phyloP scores from a whole-genome alignment of 2,797 vertebrate species.

The Sylvia borin region DNA sequence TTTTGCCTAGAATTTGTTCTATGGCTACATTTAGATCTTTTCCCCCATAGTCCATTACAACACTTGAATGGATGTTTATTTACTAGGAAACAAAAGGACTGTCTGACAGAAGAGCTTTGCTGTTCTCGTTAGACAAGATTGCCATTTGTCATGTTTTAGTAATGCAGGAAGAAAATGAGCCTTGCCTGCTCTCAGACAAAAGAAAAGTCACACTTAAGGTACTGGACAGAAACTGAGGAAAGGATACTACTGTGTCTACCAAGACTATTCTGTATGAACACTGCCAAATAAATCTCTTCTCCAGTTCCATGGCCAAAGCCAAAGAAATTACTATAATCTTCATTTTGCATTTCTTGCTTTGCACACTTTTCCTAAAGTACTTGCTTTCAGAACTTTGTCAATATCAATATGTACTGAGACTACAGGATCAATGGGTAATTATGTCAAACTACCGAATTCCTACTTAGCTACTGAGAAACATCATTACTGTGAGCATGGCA shows the following conservation, averaged over 20 bases:
- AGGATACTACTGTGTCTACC: not conserved
- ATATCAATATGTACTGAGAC: not conserved
- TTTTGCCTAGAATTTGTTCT: not conserved
- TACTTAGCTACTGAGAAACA: not conserved
- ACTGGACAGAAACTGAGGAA: not conserved
- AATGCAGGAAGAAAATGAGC: not conserved
- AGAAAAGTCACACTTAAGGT: not conserved
- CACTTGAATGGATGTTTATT: not conserved
- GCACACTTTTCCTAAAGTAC: not conserved
- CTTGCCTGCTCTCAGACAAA: not conserved
- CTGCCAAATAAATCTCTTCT: not conserved
- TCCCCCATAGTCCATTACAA: not conserved
- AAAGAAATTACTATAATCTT: not conserved
- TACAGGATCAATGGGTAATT: not conserved
- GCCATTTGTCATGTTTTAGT: conserved; percentile 13
- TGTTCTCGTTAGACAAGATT: conserved; percentile 7
- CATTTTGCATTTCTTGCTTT: not conserved
- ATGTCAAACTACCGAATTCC: not conserved
- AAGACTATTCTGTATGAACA: not conserved
- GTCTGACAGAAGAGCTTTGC: not conserved
- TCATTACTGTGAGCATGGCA: not conserved
- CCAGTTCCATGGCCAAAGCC: not conserved
- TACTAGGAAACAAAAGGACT: not conserved
- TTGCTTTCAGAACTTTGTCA: not conserved
- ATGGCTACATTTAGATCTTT: not conserved